Conservation (phyloP, 2,888 invertebrate genomes). For the Stenurella melanura region DNA sequence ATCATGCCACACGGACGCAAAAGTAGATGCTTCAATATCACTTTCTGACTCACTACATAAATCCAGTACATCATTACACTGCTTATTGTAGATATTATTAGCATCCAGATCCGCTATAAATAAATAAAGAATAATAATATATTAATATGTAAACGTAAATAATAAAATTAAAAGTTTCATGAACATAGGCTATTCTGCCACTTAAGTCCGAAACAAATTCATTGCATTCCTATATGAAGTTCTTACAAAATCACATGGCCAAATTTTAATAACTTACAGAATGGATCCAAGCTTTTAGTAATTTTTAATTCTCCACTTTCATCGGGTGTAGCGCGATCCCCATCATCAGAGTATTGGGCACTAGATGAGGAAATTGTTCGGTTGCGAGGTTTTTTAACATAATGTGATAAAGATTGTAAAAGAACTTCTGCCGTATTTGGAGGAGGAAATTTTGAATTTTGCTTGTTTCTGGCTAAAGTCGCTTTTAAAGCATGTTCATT, state of each 20-base stretch:
- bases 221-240: too few species aligned
- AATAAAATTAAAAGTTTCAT: conserved; percentile 9
- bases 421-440: conserved; percentile 81
- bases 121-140: conserved; percentile 17
- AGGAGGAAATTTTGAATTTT: conserved; percentile 78
- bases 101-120: conserved; percentile 76
- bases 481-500: conserved; percentile 82
- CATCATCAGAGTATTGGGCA: conserved; percentile 66
- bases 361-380: conserved; percentile 61
- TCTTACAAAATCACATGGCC: background rate
- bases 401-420: conserved; percentile 80
- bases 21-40: conserved; percentile 80
- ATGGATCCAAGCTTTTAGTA: conserved; percentile 75
- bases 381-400: conserved; percentile 73
- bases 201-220: too few species aligned
- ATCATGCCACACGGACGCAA: conserved; percentile 79
- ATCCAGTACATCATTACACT: conserved; percentile 78
- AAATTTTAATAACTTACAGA: conserved; percentile 73
- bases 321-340: conserved; percentile 67
- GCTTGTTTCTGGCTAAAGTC: conserved; percentile 78
- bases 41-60: conserved; percentile 86
- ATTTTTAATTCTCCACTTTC: conserved; percentile 74
- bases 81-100: conserved; percentile 73
- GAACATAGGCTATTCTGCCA: too few species aligned
- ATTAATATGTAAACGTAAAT: conserved; percentile 32